Conservation (phyloP, 2,797 vertebrate genomes). For the Coracias cyanogaster region DNA sequence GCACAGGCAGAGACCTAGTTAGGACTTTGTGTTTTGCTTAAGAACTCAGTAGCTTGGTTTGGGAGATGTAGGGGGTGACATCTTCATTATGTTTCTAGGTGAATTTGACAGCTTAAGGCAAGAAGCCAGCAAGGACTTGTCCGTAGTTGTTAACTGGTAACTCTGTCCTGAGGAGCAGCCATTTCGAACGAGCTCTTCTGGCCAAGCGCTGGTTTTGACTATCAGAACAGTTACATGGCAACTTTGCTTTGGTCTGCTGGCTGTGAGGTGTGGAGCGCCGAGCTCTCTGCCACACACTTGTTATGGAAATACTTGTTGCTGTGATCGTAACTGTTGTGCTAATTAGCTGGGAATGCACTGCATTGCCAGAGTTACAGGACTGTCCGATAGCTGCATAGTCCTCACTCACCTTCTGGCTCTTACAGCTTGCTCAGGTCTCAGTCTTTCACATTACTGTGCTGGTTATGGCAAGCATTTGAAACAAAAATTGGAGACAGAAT, state of each 20-base stretch:
- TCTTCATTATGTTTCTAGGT: not conserved
- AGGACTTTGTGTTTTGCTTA: not conserved
- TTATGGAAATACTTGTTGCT: not conserved
- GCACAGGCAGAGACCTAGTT: not conserved
- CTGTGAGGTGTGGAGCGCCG: not conserved
- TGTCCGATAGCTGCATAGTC: not conserved
- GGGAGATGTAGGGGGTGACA: not conserved
- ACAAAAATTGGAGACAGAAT: slow-evolving; percentile 1
- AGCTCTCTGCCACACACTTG: not conserved
- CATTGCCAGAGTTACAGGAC: not conserved
- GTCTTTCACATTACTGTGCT: not conserved
- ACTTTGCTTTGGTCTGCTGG: not conserved
- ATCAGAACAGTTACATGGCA: not conserved
- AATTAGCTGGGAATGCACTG: not conserved
- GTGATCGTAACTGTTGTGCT: no score
- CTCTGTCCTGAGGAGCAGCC: not conserved
- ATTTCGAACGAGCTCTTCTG: not conserved
- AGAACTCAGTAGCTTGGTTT: not conserved
- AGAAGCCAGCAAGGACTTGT: not conserved
- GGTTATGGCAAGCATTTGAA: not conserved
- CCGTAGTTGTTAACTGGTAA: not conserved
- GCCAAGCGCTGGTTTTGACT: not conserved
- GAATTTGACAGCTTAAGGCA: not conserved
- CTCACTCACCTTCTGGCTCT: not conserved
- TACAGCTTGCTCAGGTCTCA: not conserved